Evolutionary conservation across 2,113 vertebrate species (phyloP).

Genomic region (Tragulus kanchil): DNA sequence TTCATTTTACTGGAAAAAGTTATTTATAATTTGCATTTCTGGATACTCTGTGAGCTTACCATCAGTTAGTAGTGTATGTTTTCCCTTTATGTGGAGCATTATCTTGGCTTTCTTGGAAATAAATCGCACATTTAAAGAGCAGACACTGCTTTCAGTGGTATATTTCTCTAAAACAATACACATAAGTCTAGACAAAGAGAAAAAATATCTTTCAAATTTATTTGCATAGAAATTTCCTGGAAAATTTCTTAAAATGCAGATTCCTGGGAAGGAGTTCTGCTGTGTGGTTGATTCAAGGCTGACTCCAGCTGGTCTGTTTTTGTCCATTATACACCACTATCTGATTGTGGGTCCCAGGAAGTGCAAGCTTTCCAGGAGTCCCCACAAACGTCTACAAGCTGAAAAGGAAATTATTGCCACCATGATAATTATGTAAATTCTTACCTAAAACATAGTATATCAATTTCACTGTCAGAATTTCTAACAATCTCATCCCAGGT

Average conservation of each 20-base stretch:
- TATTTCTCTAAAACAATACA: constrained; percentile 39
- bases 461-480: background rate
- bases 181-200: background rate
- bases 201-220: constrained; percentile 23
- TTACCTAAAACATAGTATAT: background rate
- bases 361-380: background rate
- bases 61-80: background rate
- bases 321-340: background rate
- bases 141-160: background rate
- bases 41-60: background rate
- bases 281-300: background rate
- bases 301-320: background rate
- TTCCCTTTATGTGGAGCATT: background rate
- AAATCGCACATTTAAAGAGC: constrained; percentile 20
- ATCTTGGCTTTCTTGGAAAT: constrained; percentile 21
- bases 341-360: background rate
- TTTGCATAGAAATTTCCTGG: constrained; percentile 1
- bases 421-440: background rate
- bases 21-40: background rate
- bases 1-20: background rate
- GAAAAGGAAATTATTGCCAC: background rate
- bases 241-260: constrained; percentile 34
- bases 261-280: background rate
- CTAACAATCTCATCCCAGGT: background rate
- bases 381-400: background rate